Conservation (phyloP, 53 echinoderm and acorn worm species). For the Temnopleurus reevesii region DNA sequence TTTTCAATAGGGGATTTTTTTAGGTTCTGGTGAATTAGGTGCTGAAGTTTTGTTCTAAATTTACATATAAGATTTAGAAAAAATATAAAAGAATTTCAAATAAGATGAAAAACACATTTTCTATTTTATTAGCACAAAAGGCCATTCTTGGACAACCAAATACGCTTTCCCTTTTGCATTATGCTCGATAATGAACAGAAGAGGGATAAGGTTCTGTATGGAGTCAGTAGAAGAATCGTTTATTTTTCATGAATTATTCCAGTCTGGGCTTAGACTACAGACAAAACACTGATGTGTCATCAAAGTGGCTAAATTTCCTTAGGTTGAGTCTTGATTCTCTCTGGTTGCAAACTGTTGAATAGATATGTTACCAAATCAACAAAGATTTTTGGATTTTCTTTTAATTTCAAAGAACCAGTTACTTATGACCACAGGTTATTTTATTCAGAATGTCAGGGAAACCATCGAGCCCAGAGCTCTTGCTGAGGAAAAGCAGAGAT, state of each 20-base stretch:
- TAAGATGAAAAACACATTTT: too few species aligned
- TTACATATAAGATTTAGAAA: too few species aligned
- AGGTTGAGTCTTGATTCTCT: not conserved
- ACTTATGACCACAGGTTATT: not conserved
- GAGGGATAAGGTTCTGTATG: too few species aligned
- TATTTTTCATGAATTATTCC: not conserved
- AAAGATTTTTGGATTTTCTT: not conserved
- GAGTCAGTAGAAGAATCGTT: not conserved
- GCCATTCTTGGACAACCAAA: too few species aligned
- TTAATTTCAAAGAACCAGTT: constrained; percentile 11
- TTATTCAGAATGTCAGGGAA: not conserved
- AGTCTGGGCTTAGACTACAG: not conserved
- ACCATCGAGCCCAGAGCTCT: not conserved
- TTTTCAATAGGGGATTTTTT: too few species aligned
- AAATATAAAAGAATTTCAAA: too few species aligned
- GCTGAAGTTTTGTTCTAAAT: too few species aligned
- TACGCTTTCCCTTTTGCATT: too few species aligned
- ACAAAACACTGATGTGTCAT: too few species aligned
- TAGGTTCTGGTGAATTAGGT: too few species aligned
- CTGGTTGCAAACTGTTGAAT: not conserved
- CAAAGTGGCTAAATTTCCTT: not conserved
- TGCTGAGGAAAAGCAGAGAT: not conserved
- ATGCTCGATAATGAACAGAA: too few species aligned
- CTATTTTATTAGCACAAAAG: too few species aligned
- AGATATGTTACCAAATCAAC: not conserved